Evolutionary conservation across 2,113 vertebrate genomes (phyloP).

Genomic region (Macroglossus sobrinus): DNA sequence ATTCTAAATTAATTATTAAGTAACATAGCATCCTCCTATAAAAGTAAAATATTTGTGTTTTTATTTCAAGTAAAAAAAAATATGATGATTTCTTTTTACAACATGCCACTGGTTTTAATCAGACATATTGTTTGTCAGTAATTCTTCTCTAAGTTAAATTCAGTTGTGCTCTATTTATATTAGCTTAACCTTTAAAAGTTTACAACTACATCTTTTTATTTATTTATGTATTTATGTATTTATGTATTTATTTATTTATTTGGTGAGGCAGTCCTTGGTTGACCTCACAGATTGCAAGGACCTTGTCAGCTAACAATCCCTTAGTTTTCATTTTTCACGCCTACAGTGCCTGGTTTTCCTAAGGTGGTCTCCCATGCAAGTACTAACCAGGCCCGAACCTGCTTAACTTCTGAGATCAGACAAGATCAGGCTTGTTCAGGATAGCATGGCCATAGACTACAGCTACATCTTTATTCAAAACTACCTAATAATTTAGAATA

Average conservation of each 20-base stretch:
- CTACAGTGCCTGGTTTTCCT: no score
- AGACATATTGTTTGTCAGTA: not conserved
- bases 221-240: no score
- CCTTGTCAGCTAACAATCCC: no score
- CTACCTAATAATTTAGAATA: not conserved
- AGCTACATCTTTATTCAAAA: not conserved
- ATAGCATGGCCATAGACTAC: not conserved
- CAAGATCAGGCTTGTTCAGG: no score
- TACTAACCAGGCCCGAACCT: no score
- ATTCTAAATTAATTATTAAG: not conserved
- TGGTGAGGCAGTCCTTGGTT: no score
- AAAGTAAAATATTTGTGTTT: not conserved
- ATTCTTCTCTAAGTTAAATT: not conserved
- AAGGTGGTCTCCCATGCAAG: no score
- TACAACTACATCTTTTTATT: not conserved
- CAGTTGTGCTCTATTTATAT: not conserved
- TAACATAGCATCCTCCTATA: not conserved
- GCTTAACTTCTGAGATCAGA: no score
- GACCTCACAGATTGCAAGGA: no score
- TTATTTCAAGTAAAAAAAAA: not conserved
- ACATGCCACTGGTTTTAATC: not conserved
- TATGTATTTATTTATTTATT: no score
- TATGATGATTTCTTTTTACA: not conserved
- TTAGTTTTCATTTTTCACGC: no score
- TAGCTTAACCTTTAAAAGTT: not conserved